Base-by-base conservation (phyloP, 2,888 invertebrate species). In the Brenthis daphne region DNA sequence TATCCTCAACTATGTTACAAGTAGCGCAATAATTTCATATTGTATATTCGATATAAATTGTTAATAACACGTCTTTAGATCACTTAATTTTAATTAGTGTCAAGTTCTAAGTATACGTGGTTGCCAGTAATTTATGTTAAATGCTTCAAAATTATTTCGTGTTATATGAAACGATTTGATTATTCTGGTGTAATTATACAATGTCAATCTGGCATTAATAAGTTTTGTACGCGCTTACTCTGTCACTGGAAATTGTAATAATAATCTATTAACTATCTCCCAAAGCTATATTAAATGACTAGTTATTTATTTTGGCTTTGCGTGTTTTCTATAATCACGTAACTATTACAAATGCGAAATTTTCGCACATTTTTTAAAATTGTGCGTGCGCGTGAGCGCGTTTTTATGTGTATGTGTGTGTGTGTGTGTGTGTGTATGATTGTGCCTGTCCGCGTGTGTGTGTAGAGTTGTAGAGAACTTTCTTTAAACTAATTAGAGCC, bases 181-280 rank as follows among this genome's bases (percentile, higher is more conserved):
- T 64, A 65, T 65, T 65, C 48, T 47, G 50, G 57, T 48, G 16
- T 51, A 33, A 65, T 65, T 57, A 51, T 50, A 57, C 50, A 57
- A 37, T 16, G 33, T 64, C 64, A 47, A 48, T 64, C 16, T 33
- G 64, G 50, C 64, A 54, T 64, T 53, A 16, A 64, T 64, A 29
- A 54, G n/a, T 48, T 64, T 56, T 48, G 29, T 64, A 20, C 16
- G 37, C 33, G n/a, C 14, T 56, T 56, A 33, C 56, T 33, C 33
- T 33, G 56, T n/a, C 56, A 29, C 8, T 56, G 56, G 37, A n/a
- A 56, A 56, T 37, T 56, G 37, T 56, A 37, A 56, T 56, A 37
- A 14, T n/a, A 56, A 37, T 54, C 12, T 16, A 12, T 20, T 11
- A 54, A 54, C 20, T 54, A 24, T 6, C 12, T 11, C 8, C 16